phyloP scores from a whole-genome alignment of 2,797 vertebrate genomes.

The Pantherophis vulpinus region DNA sequence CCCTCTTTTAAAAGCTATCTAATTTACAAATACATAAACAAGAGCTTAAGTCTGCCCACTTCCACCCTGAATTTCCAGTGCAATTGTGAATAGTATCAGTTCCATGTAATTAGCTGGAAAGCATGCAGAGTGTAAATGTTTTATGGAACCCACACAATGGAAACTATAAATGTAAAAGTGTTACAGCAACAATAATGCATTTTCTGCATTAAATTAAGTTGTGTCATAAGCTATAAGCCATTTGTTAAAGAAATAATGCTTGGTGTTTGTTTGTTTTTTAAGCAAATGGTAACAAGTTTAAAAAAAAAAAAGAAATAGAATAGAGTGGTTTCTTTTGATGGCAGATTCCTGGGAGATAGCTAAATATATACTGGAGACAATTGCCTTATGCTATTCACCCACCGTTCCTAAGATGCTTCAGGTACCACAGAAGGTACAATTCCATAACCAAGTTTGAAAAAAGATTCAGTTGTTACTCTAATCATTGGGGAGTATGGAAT shows the following conservation, averaged over 20 bases:
- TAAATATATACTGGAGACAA: neutral
- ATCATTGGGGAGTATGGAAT: neutral
- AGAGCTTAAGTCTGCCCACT: constrained; percentile 28
- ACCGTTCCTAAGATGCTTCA: neutral
- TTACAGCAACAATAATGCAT: constrained; percentile 44
- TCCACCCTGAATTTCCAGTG: constrained; percentile 44
- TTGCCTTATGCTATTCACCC: neutral
- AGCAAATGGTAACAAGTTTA: constrained; percentile 25
- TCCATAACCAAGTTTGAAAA: neutral
- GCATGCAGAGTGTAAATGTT: constrained; percentile 53
- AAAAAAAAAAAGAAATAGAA: constrained; percentile 1
- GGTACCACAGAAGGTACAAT: neutral
- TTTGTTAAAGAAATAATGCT: constrained; percentile 53
- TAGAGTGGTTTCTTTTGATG: neutral
- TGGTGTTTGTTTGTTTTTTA: constrained; percentile 19
- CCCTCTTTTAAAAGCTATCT: neutral
- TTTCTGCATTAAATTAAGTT: constrained; percentile 59
- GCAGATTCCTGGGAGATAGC: neutral
- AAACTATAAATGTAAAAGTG: constrained; percentile 62
- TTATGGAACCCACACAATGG: constrained; percentile 64
- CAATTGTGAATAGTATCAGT: constrained; percentile 50
- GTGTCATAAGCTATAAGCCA: constrained; percentile 57
- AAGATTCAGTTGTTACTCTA: neutral
- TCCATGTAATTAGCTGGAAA: constrained; percentile 62
- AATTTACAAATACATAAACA: neutral